A percentile compares a stretch with the other conserved stretches of the same genome.
Evolutionary conservation across 2,888 invertebrate genomes (phyloP).

Genomic region (Thyatira batis): DNA sequence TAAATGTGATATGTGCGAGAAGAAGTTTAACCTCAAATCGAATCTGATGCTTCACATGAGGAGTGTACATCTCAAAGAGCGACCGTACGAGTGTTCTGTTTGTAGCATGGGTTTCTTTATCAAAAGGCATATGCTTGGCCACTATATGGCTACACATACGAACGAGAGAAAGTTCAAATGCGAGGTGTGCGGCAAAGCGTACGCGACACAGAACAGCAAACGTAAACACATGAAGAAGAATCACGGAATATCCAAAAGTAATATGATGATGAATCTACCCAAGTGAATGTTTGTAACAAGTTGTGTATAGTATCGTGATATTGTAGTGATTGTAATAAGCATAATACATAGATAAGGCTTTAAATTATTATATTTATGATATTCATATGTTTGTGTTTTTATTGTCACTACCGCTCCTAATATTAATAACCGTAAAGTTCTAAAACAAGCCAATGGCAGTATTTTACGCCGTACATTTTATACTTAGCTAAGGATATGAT

Average conservation of each 20-base stretch:
- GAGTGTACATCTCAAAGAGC: conserved; percentile 69
- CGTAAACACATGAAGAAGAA: conserved; percentile 74
- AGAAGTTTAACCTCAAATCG: conserved; percentile 71
- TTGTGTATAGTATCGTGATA: background rate
- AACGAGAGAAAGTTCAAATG: conserved; percentile 82
- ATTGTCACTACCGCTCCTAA: background rate
- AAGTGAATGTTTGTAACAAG: conserved; percentile 19
- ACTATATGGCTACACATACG: conserved; percentile 74
- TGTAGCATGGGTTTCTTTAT: conserved; percentile 76
- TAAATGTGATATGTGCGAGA: conserved; percentile 70
- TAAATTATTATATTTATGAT: background rate
- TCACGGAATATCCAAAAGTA: conserved; percentile 54
- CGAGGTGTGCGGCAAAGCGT: conserved; percentile 83
- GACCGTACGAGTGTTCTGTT: conserved; percentile 70
- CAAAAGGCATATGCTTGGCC: conserved; percentile 72
- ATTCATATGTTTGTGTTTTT: background rate
- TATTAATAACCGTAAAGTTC: background rate
- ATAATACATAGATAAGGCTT: background rate
- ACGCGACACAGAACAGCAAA: conserved; percentile 70
- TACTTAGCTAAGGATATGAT: too few species aligned
- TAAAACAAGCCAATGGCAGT: background rate
- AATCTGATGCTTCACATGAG: conserved; percentile 69
- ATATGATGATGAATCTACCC: conserved; percentile 20
- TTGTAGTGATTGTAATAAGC: background rate
- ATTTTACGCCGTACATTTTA: background rate